Base-by-base conservation (phyloP, 2,797 vertebrate genomes). In the Notoglanidium macrostoma region DNA sequence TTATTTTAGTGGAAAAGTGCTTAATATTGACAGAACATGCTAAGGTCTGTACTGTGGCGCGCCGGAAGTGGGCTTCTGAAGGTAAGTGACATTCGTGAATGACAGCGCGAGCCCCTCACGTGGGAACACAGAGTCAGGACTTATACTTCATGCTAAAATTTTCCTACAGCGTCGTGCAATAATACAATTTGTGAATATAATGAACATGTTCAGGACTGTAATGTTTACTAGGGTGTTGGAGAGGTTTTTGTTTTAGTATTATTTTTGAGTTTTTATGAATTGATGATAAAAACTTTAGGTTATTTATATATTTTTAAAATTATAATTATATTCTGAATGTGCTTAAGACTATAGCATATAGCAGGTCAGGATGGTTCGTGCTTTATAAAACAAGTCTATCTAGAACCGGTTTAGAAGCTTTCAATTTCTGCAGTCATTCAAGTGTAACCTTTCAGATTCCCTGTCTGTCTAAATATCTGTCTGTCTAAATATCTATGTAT, bases 11-110 rank as follows among this genome's bases (percentile, higher is more conserved):
- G 0, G 19, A 35, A 78, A 35, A 59, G 1, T n/a, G 23, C 1
- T 12, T 55, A 1, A 8, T 29, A 85, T 7, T 72, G 14, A 81
- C 12, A 0, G 0, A 91, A 0, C 0, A 96, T 96, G 96, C 26
- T 96, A 0, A 94, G 95, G 46, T 92, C 94, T 10, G 87, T 94
- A n/a, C 84, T 96, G 84, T 94, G 91, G 89, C 94, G 96, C 77
- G 87, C 90, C 59, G 92, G 95, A 1, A 74, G 86, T 10, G 88
- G 88, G 1, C 90, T 96, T 35, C 87, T 95, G 12, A 94, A 80
- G 89, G 89, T 89, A 77, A 86, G 40, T 46, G 44, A 46, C 40
- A 57, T 86, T 70, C 49, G 40, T 68, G 73, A 29, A 74, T 78
- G 86, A 88, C 51, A 78, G 84, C 70, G 19, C 67, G 77, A 57